Percentiles rank a stretch among this genome's conserved stretches.
phyloP scores from a whole-genome alignment of 2,888 invertebrate genomes.

The Trichacis sp. region DNA sequence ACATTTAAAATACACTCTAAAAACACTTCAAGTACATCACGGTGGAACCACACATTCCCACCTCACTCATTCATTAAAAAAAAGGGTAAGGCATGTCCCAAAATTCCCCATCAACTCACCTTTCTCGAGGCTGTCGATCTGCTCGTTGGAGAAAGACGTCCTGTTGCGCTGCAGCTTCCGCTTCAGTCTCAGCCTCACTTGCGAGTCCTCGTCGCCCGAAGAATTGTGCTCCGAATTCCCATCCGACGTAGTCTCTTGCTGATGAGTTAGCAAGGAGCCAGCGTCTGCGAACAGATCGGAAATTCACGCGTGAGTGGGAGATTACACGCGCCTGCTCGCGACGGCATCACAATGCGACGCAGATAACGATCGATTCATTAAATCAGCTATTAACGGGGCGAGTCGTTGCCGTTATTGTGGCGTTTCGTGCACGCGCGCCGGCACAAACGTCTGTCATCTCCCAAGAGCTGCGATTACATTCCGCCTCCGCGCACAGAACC shows the following conservation, averaged over 20 bases:
- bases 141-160: slow-evolving; percentile 98
- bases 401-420: slow-evolving; percentile 38
- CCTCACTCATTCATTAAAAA: too few relatives aligned
- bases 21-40: too few relatives aligned
- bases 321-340: slow-evolving; percentile 32
- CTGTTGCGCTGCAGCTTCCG: slow-evolving; percentile 96
- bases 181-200: slow-evolving; percentile 92
- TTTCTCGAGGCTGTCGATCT: slow-evolving; percentile 98
- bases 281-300: slow-evolving; percentile 58
- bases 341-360: slow-evolving; percentile 18
- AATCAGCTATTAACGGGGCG: slow-evolving; percentile 37
- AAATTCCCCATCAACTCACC: slow-evolving; percentile 73
- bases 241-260: slow-evolving; percentile 83
- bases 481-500: slow-evolving; percentile 74
- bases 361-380: slow-evolving; percentile 43
- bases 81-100: too few relatives aligned
- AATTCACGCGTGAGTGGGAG: background rate
- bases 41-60: too few relatives aligned
- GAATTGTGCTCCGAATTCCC: slow-evolving; percentile 93
- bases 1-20: too few relatives aligned
- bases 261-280: slow-evolving; percentile 67
- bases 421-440: slow-evolving; percentile 44
- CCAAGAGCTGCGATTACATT: slow-evolving; percentile 70
- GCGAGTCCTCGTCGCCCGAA: slow-evolving; percentile 90
- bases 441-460: slow-evolving; percentile 48